Conservation (phyloP, 1,140 invertebrate genomes). For the Sarcophaga peregrina region DNA sequence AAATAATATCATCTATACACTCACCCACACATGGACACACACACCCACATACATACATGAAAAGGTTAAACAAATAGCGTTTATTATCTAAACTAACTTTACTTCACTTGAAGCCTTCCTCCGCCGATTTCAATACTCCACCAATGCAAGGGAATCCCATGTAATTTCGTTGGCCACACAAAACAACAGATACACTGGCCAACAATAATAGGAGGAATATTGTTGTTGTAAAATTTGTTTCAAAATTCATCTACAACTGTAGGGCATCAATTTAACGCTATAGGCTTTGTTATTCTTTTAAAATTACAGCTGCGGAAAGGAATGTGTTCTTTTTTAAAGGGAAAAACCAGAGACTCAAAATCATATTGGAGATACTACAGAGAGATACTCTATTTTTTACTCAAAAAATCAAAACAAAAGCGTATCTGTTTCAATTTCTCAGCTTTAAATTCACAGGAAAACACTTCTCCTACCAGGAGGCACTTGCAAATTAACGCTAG, state of each 20-base stretch:
- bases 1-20: neutral
- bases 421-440: too few species aligned
- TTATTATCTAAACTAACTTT: neutral
- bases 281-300: constrained; percentile 4
- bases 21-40: too few species aligned
- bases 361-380: too few species aligned
- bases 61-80: constrained; percentile 19
- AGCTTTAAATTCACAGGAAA: too few species aligned
- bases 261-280: neutral
- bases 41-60: neutral
- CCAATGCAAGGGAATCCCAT: too few species aligned
- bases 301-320: neutral
- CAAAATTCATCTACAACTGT: neutral
- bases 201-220: neutral
- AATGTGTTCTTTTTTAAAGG: neutral
- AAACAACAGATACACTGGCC: neutral
- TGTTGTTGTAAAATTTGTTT: neutral
- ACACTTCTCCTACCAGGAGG: too few species aligned
- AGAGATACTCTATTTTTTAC: too few species aligned
- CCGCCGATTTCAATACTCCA: neutral
- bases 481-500: too few species aligned
- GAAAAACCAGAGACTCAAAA: neutral
- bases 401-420: too few species aligned
- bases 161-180: neutral
- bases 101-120: too few species aligned